These are phyloP conservation scores for Pyrrhia umbra DNA, from an alignment of 2,888 invertebrate genomes.

Conservation along the genomic window DNA sequence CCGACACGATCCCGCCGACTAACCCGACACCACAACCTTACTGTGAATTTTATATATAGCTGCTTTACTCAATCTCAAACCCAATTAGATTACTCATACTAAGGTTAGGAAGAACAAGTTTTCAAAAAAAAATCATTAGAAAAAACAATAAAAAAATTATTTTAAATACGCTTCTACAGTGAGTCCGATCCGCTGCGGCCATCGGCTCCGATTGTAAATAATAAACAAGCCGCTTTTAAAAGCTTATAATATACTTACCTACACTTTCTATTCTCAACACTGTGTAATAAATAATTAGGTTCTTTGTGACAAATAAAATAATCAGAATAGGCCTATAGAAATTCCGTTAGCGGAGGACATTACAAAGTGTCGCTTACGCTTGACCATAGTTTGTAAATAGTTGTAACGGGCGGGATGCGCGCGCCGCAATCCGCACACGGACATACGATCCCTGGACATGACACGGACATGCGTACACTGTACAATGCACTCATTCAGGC, in stretches of 20 bases:
- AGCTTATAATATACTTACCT: slow-evolving; percentile 70
- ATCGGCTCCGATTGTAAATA: slow-evolving; percentile 81
- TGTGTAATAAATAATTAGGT: slow-evolving; percentile 75
- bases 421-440: slow-evolving; percentile 52
- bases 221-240: slow-evolving; percentile 78
- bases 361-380: slow-evolving; percentile 71
- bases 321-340: slow-evolving; percentile 77
- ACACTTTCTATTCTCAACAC: slow-evolving; percentile 85
- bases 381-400: slow-evolving; percentile 69
- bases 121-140: slow-evolving; percentile 66
- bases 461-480: slow-evolving; percentile 31
- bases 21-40: slow-evolving; percentile 57
- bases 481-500: slow-evolving; percentile 21
- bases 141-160: slow-evolving; percentile 70
- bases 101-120: slow-evolving; percentile 70
- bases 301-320: slow-evolving; percentile 71
- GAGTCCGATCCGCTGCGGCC: slow-evolving; percentile 72
- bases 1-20: slow-evolving; percentile 67
- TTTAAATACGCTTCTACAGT: slow-evolving; percentile 80
- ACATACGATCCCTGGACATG: slow-evolving; percentile 41
- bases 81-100: slow-evolving; percentile 68
- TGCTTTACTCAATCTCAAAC: slow-evolving; percentile 67
- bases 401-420: slow-evolving; percentile 65
- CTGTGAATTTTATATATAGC: slow-evolving; percentile 67
- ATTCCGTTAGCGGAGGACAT: slow-evolving; percentile 65